A percentile compares a stretch with the other conserved stretches of the same genome.
Conservation (phyloP, 1,140 invertebrate species). For the Pseudoatta argentina region DNA sequence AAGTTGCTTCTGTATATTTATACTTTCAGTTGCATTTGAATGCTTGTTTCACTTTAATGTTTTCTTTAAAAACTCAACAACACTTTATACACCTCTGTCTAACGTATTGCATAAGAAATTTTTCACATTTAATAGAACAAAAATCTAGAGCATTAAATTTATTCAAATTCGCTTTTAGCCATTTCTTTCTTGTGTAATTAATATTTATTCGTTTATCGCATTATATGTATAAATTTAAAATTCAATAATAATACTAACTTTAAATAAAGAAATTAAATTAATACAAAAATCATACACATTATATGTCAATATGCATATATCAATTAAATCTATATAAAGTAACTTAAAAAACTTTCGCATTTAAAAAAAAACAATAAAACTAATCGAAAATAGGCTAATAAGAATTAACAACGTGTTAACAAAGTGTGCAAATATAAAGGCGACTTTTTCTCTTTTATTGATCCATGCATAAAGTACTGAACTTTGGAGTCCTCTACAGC, state of each 20-base stretch:
- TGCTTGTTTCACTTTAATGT: slow-evolving; percentile 26
- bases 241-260: neutral
- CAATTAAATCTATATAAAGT: neutral
- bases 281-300: neutral
- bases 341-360: neutral
- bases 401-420: no score
- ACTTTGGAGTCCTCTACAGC: no score
- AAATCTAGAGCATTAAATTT: neutral
- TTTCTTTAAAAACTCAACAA: slow-evolving; percentile 13
- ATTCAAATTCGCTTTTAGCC: neutral
- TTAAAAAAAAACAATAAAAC: no score
- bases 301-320: neutral
- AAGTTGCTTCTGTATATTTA: slow-evolving; percentile 66
- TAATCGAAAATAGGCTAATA: no score
- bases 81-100: neutral
- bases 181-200: neutral
- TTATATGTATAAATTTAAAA: neutral
- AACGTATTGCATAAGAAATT: neutral
- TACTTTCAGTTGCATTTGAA: slow-evolving; percentile 32
- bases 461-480: no score
- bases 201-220: neutral
- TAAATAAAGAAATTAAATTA: neutral
- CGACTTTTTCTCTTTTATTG: no score
- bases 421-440: no score
- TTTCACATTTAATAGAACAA: neutral